Conservation (phyloP, 2,113 vertebrate genomes). For the Siphamia tubifer region DNA sequence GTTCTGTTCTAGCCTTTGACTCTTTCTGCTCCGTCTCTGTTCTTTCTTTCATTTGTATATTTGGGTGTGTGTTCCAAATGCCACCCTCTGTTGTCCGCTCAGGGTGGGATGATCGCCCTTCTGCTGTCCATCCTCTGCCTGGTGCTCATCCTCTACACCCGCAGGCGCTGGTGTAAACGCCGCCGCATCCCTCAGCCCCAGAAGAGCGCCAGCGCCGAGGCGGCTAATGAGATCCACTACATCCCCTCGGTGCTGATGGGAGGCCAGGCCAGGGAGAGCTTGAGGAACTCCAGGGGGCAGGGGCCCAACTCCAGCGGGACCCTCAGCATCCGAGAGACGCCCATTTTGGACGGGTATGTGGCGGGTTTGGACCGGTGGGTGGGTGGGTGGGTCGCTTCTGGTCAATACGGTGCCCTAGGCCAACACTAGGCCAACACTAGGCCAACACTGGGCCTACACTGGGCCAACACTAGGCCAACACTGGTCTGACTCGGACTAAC, state of each 20-base stretch:
- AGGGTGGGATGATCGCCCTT: slow-evolving; percentile 98
- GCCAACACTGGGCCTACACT: too few relatives aligned
- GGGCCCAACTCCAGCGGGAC: slow-evolving; percentile 95
- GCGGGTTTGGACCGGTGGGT: not conserved
- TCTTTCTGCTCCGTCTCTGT: not conserved
- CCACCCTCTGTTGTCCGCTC: slow-evolving; percentile 22
- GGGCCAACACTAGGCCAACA: too few relatives aligned
- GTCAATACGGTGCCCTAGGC: too few relatives aligned
- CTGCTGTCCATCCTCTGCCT: slow-evolving; percentile 95
- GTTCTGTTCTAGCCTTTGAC: slow-evolving; percentile 37
- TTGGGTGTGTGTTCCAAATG: slow-evolving; percentile 41
- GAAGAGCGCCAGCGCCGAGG: slow-evolving; percentile 97
- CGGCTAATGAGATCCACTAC: slow-evolving; percentile 98
- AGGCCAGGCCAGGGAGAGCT: slow-evolving; percentile 93
- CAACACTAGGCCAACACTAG: too few relatives aligned
- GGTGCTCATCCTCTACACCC: slow-evolving; percentile 96
- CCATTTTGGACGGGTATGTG: slow-evolving; percentile 92
- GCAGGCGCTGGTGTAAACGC: slow-evolving; percentile 96
- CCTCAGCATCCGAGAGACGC: slow-evolving; percentile 96
- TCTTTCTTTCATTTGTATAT: not conserved
- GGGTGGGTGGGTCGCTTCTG: too few relatives aligned
- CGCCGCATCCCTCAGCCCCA: slow-evolving; percentile 96
- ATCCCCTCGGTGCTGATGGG: slow-evolving; percentile 97
- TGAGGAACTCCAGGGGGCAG: slow-evolving; percentile 93
- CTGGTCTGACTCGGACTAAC: too few relatives aligned